Evolutionary conservation across 2,113 vertebrate genomes (phyloP), one percentile per base, ranked within the genome.

Genomic region (Xiphorhynchus elegans): DNA sequence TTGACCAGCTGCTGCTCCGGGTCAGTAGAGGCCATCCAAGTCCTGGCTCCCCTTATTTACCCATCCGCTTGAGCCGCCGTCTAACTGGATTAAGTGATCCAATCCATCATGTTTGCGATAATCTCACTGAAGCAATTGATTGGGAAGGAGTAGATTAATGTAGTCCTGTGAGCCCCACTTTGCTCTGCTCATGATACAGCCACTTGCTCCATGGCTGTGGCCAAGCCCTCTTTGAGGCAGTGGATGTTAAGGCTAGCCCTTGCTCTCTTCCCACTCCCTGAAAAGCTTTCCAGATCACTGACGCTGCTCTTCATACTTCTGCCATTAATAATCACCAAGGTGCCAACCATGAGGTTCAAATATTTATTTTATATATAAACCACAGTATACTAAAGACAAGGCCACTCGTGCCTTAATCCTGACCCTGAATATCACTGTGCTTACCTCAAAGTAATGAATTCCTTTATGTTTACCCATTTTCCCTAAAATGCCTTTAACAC

Each of bases 91-190:
- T 92, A 95, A 89, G 93, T 56, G 90, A 94, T 75, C 68, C 13
- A 33, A 93, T 93, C 90, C 92, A 90, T 93, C 93, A 78, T n/a
- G 73, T 81, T 89, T 95, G 85, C 3, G 10, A 84, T 96, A 84
- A 97, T 95, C 90, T 89, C 76, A 49, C 83, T 90, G 85, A 86
- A 93, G 79, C 73, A 68, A 87, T 72, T 96, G 93, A 84, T 88
- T 90, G 79, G 82, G 79, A 94, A 83, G 44, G 79, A 63, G 56
- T 11, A 77, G 79, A 62, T 86, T 49, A 72, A 88, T 47, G 76
- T 10, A 62, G 40, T 83, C 79, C 85, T 33, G 2, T 20, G 73
- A 95, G 90, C 40, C 46, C 14, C 10, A 4, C 37, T 88, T 90
- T 35, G 2, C 78, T 74, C 37, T 63, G 23, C 40, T 86, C 14